Evolutionary conservation across 1,140 invertebrate species (phyloP).

Genomic region (Conus ventricosus): DNA sequence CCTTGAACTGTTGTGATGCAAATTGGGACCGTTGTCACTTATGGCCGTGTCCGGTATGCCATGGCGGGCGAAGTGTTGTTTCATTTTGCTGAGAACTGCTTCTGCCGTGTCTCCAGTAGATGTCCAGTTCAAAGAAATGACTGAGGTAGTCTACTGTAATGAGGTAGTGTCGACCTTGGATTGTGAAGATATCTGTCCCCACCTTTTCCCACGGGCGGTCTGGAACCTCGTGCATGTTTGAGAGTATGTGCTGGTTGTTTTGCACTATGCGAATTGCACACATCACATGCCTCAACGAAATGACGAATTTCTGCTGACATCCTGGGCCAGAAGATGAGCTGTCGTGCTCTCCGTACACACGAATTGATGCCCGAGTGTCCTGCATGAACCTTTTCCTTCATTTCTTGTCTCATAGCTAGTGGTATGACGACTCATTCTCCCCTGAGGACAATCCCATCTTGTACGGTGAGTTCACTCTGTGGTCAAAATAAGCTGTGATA

Average conservation of each 20-base stretch:
- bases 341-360: conserved; percentile 46
- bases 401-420: conserved; percentile 32
- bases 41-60: too few relatives aligned
- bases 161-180: too few relatives aligned
- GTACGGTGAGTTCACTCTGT: conserved; percentile 48
- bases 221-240: conserved; percentile 42
- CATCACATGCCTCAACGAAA: conserved; percentile 42
- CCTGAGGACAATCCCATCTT: conserved; percentile 52
- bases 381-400: conserved; percentile 40
- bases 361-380: conserved; percentile 49
- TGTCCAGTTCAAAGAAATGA: too few relatives aligned
- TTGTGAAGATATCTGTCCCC: too few relatives aligned
- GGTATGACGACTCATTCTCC: conserved; percentile 50
- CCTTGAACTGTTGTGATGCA: too few relatives aligned
- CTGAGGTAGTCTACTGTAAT: too few relatives aligned
- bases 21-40: too few relatives aligned
- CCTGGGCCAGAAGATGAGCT: conserved; percentile 51
- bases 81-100: too few relatives aligned
- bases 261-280: conserved; percentile 28
- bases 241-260: conserved; percentile 42
- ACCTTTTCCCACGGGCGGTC: conserved; percentile 47
- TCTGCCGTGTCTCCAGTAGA: too few relatives aligned
- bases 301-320: conserved; percentile 50
- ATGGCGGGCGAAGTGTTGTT: too few relatives aligned
- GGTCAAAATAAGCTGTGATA: conserved; percentile 41